Evolutionary conservation across 2,113 vertebrate species (phyloP), one percentile per base, ranked within the genome.

Genomic region (Brienomyrus longianalis): DNA sequence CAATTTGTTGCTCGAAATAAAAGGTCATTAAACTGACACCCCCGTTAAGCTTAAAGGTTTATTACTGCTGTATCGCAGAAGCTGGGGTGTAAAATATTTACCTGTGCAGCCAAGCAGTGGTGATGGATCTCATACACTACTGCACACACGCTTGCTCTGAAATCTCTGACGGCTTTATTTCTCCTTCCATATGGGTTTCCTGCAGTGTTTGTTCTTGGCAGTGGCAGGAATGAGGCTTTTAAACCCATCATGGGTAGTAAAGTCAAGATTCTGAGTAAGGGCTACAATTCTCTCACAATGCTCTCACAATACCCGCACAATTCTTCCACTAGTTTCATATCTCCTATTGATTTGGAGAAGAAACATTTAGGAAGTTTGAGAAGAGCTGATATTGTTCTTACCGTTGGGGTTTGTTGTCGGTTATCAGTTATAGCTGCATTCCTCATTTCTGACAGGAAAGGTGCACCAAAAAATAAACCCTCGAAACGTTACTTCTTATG

Each of bases 1-100:
- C 23, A 48, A 27, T 56, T 83, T 54, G 50, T 89, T 15, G 8
- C 52, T 62, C 7, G 43, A 84, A 89, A 50, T 59, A 89, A 89
- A 56, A 83, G 31, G 15, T 52, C 17, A 89, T 89, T 89, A 74
- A 89, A 80, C 66, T 43, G 66, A 80, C 88, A 89, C 15, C 35
- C 31, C 50, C 48, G 15, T 89, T 70, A 52, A 15, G n/a, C 17
- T 89, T 80, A 80, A 52, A 47, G 17, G 51, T 80, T 89, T 54
- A 83, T 89, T 47, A 10, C 70, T 52, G n/a, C 48, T 62, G 77
- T 21, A 52, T 15, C 74, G 6, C 23, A 50, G 23, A 39, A 83
- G 6, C n/a, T 74, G 11, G 27, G 47, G 19, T 51, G 50, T 52
- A 52, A 77, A 80, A 80, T 39, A 83, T 83, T 35, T 80, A 51